phyloP scores from a whole-genome alignment of 2,797 vertebrate genomes.

The Nannoperca obscura region DNA sequence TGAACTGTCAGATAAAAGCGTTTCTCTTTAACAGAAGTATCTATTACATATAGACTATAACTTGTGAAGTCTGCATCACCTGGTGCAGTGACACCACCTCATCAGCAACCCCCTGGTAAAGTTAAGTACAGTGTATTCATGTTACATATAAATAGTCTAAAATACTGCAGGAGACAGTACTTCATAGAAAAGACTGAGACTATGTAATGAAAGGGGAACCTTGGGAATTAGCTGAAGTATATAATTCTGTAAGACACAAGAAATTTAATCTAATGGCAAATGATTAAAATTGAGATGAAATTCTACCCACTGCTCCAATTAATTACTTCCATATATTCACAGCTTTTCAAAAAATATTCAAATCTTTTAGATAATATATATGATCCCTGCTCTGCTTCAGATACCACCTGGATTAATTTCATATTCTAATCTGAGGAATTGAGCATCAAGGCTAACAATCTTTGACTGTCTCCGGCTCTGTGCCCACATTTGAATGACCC shows the following conservation, averaged over 20 bases:
- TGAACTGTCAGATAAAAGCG: conserved; percentile 10
- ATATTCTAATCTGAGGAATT: conserved; percentile 60
- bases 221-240: background rate
- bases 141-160: background rate
- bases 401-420: conserved; percentile 56
- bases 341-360: conserved; percentile 30
- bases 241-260: conserved; percentile 17
- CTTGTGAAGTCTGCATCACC: conserved; percentile 11
- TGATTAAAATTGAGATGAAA: conserved; percentile 17
- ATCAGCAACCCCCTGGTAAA: background rate
- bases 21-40: conserved; percentile 10
- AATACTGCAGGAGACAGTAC: background rate
- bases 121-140: background rate
- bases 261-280: conserved; percentile 32
- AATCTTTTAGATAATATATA: conserved; percentile 26
- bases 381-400: conserved; percentile 44
- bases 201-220: background rate
- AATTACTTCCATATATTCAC: conserved; percentile 46
- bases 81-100: background rate
- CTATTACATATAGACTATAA: conserved; percentile 5
- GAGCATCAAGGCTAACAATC: conserved; percentile 47
- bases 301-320: conserved; percentile 24
- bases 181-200: background rate
- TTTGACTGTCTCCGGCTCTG: conserved; percentile 40
- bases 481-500: conserved; percentile 55